A percentile compares a stretch with the other conserved stretches of the same genome.
Conservation (phyloP, 2,888 invertebrate genomes). For the Proisotoma minuta region DNA sequence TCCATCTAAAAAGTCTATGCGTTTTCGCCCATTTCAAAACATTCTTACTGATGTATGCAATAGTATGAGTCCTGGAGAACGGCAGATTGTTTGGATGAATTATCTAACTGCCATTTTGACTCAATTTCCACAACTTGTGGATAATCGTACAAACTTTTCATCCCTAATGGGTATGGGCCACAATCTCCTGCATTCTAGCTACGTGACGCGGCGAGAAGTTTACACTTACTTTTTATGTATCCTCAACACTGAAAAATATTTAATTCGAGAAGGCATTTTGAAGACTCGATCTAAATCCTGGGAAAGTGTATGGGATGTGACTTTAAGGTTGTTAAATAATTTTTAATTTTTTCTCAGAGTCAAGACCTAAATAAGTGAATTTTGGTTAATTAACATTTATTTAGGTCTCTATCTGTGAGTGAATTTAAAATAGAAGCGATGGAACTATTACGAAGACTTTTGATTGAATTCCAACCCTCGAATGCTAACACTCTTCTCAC, state of each 20-base stretch:
- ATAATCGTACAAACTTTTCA: conserved; percentile 11
- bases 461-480: conserved; percentile 33
- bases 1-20: conserved; percentile 34
- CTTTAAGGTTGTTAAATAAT: conserved; percentile 21
- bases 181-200: conserved; percentile 29
- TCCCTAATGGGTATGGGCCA: conserved; percentile 27
- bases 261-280: conserved; percentile 17
- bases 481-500: conserved; percentile 30
- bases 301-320: conserved; percentile 40
- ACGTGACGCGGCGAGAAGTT: conserved; percentile 22
- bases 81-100: conserved; percentile 33
- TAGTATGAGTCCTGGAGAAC: conserved; percentile 17
- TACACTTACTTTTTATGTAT: conserved; percentile 32
- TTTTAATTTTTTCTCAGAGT: background rate
- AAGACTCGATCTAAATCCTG: conserved; percentile 26
- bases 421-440: conserved; percentile 26
- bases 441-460: conserved; percentile 30
- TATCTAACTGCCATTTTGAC: conserved; percentile 35
- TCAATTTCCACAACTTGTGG: conserved; percentile 34
- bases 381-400: background rate
- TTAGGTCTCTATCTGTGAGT: conserved; percentile 30
- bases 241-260: conserved; percentile 35
- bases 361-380: background rate
- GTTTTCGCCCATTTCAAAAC: conserved; percentile 30
- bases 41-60: conserved; percentile 31